Conservation (phyloP, 30 jellyfish, hydroid and myxozoan species). For the Chironex yamaguchii region DNA sequence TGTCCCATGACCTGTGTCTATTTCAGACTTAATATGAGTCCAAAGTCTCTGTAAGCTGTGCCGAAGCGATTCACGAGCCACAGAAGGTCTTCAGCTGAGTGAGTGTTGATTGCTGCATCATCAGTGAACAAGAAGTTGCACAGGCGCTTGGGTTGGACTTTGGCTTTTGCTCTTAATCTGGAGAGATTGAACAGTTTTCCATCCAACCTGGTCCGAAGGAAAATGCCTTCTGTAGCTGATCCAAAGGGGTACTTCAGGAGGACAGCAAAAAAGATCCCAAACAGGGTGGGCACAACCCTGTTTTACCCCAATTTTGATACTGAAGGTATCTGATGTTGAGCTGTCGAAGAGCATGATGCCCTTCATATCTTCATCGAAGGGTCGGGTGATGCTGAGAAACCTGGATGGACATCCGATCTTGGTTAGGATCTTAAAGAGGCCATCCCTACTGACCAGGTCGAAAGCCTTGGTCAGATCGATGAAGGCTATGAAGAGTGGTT, state of each 20-base stretch:
- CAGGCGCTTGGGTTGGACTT: not conserved
- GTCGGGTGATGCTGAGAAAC: not conserved
- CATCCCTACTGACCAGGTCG: not conserved
- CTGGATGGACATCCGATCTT: too few species aligned
- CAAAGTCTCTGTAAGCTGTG: too few species aligned
- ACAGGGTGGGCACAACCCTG: conserved; percentile 12
- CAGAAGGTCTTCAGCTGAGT: conserved; percentile 12
- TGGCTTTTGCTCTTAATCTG: conserved; percentile 1
- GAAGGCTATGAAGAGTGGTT: not conserved
- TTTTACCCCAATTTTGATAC: not conserved
- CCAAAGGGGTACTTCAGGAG: conserved; percentile 14
- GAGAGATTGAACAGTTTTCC: conserved; percentile 8
- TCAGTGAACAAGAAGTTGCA: not conserved
- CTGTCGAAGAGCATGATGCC: not conserved
- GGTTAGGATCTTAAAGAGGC: not conserved
- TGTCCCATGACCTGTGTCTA: too few species aligned
- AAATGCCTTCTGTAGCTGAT: not conserved
- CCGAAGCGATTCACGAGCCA: not conserved
- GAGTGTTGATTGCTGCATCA: not conserved
- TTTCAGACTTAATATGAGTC: too few species aligned
- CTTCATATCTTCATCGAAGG: conserved; percentile 1
- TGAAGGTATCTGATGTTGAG: not conserved
- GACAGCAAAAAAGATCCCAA: conserved; percentile 16
- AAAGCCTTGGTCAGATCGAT: conserved; percentile 32
- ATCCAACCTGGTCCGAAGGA: not conserved